These are phyloP conservation scores for Tiliacea citrago DNA, from an alignment of 2,888 invertebrate species.

Conservation along the genomic window DNA sequence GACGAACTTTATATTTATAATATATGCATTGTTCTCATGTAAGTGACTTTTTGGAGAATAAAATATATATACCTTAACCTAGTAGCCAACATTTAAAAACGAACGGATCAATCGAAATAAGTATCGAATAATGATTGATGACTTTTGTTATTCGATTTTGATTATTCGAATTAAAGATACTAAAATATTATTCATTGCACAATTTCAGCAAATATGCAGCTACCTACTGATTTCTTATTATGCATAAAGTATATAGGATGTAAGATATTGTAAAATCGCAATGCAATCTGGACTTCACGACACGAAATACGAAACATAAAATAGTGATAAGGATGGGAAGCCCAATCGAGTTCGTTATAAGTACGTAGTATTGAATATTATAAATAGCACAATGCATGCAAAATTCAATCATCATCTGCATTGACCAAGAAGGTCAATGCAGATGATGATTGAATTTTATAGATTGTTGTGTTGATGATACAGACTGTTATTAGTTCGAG, in stretches of 20 bases:
- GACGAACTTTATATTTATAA: no score
- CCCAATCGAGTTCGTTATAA: slow-evolving; percentile 12
- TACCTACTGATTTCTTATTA: slow-evolving; percentile 4
- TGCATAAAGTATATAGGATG: neutral
- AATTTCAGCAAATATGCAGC: neutral
- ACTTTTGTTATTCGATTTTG: neutral
- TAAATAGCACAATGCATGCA: slow-evolving; percentile 1
- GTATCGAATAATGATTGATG: neutral
- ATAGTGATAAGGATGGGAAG: slow-evolving; percentile 8
- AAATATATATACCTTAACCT: no score
- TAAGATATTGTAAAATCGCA: slow-evolving; percentile 23
- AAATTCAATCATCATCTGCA: no score
- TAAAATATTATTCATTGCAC: slow-evolving; percentile 1
- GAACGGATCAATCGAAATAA: neutral
- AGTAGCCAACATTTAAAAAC: neutral
- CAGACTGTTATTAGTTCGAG: neutral
- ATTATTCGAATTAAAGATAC: neutral
- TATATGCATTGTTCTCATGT: no score
- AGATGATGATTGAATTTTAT: neutral
- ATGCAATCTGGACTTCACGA: slow-evolving; percentile 10
- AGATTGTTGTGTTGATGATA: no score
- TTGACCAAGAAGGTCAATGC: neutral
- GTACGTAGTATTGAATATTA: neutral
- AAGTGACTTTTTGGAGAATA: no score
- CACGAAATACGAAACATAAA: slow-evolving; percentile 13